Evolutionary conservation across 2,888 invertebrate genomes (phyloP).

Genomic region (Sepioteuthis lessoniana): DNA sequence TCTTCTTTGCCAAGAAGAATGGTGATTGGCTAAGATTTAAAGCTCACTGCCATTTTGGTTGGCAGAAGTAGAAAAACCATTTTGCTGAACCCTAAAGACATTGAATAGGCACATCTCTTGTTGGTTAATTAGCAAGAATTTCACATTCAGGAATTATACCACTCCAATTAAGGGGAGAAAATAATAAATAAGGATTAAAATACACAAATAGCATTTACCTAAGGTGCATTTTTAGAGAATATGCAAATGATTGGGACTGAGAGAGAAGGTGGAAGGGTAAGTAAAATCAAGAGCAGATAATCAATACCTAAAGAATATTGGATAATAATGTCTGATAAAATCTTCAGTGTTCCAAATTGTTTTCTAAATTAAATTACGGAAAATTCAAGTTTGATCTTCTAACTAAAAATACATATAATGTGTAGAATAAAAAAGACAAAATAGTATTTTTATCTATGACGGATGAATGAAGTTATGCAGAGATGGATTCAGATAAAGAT

Average conservation of each 20-base stretch:
- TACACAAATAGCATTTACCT: neutral
- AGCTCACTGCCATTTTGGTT: neutral
- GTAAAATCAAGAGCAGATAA: neutral
- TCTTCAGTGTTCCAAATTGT: no score
- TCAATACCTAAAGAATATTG: neutral
- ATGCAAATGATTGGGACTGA: neutral
- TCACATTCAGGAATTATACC: conserved; percentile 33
- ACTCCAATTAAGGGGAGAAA: neutral
- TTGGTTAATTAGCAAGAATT: neutral
- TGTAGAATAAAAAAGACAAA: neutral
- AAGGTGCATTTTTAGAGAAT: neutral
- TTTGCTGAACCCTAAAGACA: neutral
- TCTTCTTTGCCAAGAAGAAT: neutral
- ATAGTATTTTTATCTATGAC: neutral
- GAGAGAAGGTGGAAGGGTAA: neutral
- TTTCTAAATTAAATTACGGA: neutral
- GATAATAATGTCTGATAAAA: neutral
- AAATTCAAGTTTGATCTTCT: neutral
- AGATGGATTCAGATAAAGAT: neutral
- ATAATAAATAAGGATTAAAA: neutral
- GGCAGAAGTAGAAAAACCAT: neutral
- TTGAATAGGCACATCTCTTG: neutral
- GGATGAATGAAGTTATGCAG: neutral
- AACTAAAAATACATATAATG: neutral
- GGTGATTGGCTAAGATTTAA: conserved; percentile 7